Evolutionary conservation across 37 sponge, comb jelly and placozoan genomes (phyloP).

Genomic region (Amphimedon queenslandica): DNA sequence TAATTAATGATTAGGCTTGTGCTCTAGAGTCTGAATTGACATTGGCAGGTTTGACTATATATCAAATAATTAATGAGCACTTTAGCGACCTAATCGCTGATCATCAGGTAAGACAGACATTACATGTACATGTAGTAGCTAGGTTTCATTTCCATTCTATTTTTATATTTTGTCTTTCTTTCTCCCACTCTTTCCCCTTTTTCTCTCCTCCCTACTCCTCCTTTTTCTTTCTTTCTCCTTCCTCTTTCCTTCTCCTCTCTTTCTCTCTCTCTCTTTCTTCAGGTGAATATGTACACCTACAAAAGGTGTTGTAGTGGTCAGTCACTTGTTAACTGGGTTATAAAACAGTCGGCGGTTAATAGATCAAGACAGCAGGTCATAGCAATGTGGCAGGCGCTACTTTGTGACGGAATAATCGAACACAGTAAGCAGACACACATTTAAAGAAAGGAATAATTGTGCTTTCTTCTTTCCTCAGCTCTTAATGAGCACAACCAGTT

Average conservation of each 20-base stretch:
- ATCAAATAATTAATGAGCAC: slow-evolving; percentile 53
- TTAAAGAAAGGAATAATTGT: neutral
- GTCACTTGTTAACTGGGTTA: slow-evolving; percentile 75
- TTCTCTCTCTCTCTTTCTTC: neutral
- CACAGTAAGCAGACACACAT: slow-evolving; percentile 48
- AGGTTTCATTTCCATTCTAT: no score
- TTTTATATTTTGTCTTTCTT: no score
- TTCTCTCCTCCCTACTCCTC: neutral
- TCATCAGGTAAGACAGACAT: neutral
- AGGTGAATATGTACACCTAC: slow-evolving; percentile 56
- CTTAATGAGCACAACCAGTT: slow-evolving; percentile 35
- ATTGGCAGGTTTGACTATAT: slow-evolving; percentile 41
- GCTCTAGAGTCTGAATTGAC: slow-evolving; percentile 36
- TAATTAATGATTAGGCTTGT: no score
- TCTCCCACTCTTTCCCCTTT: neutral
- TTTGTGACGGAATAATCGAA: slow-evolving; percentile 67
- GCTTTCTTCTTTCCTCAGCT: slow-evolving; percentile 1
- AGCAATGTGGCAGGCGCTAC: slow-evolving; percentile 85
- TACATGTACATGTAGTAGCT: no score
- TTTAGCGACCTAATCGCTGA: slow-evolving; percentile 28
- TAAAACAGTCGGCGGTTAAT: slow-evolving; percentile 36
- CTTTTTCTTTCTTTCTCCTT: neutral
- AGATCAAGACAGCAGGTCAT: slow-evolving; percentile 61
- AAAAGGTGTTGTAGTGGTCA: slow-evolving; percentile 63
- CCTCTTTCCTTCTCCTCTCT: neutral